phyloP scores from a whole-genome alignment of 2,113 vertebrate genomes.

The Notothenia rossii region DNA sequence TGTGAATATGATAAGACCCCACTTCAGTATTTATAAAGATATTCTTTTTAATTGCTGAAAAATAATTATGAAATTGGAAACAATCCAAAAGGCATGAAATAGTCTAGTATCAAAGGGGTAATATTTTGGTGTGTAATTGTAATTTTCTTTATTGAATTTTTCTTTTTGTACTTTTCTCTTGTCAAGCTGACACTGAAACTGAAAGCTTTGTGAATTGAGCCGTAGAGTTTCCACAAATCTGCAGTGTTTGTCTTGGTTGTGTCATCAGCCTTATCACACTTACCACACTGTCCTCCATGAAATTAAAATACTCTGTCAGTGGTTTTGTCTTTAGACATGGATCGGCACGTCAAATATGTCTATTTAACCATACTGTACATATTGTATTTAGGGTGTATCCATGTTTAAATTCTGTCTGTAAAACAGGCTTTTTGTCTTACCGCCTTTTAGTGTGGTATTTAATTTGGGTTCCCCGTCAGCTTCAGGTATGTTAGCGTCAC shows the following conservation, averaged over 20 bases:
- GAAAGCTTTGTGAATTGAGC: slow-evolving; percentile 40
- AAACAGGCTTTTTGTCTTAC: slow-evolving; percentile 14
- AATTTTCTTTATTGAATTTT: slow-evolving; percentile 56
- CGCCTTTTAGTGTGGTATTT: slow-evolving; percentile 27
- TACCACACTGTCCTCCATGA: slow-evolving; percentile 67
- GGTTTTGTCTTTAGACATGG: slow-evolving; percentile 64
- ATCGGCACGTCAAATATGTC: slow-evolving; percentile 20
- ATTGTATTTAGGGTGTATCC: background rate
- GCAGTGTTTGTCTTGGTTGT: slow-evolving; percentile 58
- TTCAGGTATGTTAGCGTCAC: slow-evolving; percentile 49
- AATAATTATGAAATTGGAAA: slow-evolving; percentile 71
- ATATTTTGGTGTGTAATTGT: slow-evolving; percentile 66
- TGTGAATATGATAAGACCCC: slow-evolving; percentile 20
- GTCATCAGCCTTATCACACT: slow-evolving; percentile 72
- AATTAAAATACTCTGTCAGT: slow-evolving; percentile 63
- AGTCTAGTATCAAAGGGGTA: slow-evolving; percentile 51
- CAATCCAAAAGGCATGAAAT: slow-evolving; percentile 67
- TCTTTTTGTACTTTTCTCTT: slow-evolving; percentile 49
- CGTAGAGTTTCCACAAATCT: slow-evolving; percentile 51
- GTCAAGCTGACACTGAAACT: slow-evolving; percentile 43
- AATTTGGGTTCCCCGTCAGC: slow-evolving; percentile 50
- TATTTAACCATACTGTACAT: slow-evolving; percentile 19
- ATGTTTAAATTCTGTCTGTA: background rate
- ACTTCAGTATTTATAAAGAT: slow-evolving; percentile 38
- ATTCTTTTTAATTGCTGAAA: slow-evolving; percentile 53